Base-by-base conservation (phyloP, 2,888 invertebrate genomes). In the Herminia tarsipennalis region DNA sequence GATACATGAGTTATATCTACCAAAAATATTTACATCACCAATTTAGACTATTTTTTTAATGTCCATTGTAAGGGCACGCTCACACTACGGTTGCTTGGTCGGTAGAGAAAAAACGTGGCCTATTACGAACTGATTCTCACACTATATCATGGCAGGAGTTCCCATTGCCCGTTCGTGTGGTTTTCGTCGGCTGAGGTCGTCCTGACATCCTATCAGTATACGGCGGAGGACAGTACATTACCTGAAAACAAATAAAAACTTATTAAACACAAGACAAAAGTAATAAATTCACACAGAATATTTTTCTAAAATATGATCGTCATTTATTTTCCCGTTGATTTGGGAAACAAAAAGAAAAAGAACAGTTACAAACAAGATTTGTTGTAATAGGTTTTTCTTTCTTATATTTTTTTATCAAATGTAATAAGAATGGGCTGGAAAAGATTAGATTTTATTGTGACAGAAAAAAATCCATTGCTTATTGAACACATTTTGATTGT, bases 101-200 rank as follows among this genome's bases (percentile, higher is more conserved):
- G 20, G 64, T 59, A 5, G 77, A 72, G 41, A 50, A 53, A n/a
- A 13, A 41, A 27, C 84, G 81, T 42, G 80, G 62, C 68, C 88
- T 87, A 60, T 82, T 81, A 49, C 82, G 81, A 3, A 82, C 73
- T 62, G 90, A 86, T 12, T 81, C 87, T 90, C 89, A 88, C 64
- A 92, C 90, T 43, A 90, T 88, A 63, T 93, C 92, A 62, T 93
- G 93, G 66, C 93, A 93, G 8, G 93, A 92, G 77, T 94, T 94
- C 8, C 94, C 95, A 74, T 94, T 94, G 66, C 94, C 95, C 9
- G 94, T 94, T 45, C 95, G 88, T 2, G 95, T 95, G 0, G 95
- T 94, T 76, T 94, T 95, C 25, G 95, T 95, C 14, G 92, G 85
- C 49, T 93, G 92, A 1, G 93, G 92, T 5, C 92, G 75, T 1